Conservation (phyloP, 1,140 invertebrate genomes). For the Drosophila albomicans region DNA sequence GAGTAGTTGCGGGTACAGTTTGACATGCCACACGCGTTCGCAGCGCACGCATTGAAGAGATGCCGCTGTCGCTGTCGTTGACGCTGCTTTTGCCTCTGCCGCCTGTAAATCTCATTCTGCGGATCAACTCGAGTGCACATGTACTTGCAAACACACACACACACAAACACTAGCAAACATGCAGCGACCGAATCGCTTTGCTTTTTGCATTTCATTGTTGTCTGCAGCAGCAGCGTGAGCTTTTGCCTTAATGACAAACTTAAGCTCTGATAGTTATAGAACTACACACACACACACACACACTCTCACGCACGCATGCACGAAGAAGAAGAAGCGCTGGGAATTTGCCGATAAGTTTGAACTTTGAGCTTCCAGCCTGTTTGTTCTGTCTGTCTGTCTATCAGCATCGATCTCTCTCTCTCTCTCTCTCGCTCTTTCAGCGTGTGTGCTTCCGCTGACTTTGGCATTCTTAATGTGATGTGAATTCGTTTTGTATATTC, state of each 20-base stretch:
- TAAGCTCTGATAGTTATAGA: constrained; percentile 25
- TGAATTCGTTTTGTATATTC: too few species aligned
- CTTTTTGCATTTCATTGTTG: constrained; percentile 37
- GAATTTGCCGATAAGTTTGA: constrained; percentile 31
- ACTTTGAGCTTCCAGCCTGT: constrained; percentile 33
- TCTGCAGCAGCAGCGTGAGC: constrained; percentile 10
- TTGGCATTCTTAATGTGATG: constrained; percentile 30
- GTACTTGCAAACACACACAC: constrained; percentile 11
- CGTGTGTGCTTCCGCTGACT: constrained; percentile 36
- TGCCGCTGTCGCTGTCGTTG: background rate
- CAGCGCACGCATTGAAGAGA: background rate
- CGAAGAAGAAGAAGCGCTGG: background rate
- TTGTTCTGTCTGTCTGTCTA: background rate
- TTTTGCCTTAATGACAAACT: constrained; percentile 37
- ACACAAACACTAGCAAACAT: background rate
- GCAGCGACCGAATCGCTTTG: constrained; percentile 8
- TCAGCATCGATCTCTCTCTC: background rate
- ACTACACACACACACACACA: background rate
- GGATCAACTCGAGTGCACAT: constrained; percentile 32
- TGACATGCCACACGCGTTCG: constrained; percentile 45
- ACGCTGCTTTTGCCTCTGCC: background rate
- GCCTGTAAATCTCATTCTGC: constrained; percentile 1
- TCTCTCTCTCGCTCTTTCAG: constrained; percentile 1
- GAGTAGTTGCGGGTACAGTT: constrained; percentile 34
- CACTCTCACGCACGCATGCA: background rate